Conservation (phyloP, 2,888 invertebrate genomes). For the Trissolcus japonicus region DNA sequence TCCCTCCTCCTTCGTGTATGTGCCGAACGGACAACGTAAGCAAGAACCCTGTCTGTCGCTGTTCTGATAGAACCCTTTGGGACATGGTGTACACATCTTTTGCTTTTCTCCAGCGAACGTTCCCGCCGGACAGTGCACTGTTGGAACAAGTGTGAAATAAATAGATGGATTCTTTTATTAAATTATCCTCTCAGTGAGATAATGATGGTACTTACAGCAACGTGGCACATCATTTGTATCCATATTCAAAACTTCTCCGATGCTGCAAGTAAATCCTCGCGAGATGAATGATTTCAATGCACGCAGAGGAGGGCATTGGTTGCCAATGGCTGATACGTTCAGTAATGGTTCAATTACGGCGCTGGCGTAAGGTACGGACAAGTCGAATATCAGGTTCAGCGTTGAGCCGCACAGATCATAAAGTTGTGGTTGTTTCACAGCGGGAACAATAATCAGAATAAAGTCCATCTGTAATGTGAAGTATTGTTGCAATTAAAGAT, state of each 20-base stretch:
- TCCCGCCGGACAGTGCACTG: constrained; percentile 97
- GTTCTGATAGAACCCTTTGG: constrained; percentile 95
- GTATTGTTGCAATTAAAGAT: not conserved
- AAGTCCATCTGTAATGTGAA: constrained; percentile 83
- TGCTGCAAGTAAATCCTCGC: constrained; percentile 94
- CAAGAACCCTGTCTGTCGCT: constrained; percentile 93
- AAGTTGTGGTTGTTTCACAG: constrained; percentile 91
- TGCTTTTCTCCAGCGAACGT: constrained; percentile 94
- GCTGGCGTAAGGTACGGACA: constrained; percentile 94
- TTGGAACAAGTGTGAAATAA: not conserved
- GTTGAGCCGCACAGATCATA: constrained; percentile 97
- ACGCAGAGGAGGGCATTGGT: constrained; percentile 93
- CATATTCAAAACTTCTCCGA: constrained; percentile 96
- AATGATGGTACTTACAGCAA: constrained; percentile 84
- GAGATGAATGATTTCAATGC: constrained; percentile 90
- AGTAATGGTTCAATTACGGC: constrained; percentile 91
- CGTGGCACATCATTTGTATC: constrained; percentile 93
- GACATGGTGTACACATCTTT: constrained; percentile 93
- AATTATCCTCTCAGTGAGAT: constrained; percentile 17
- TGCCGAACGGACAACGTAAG: constrained; percentile 92
- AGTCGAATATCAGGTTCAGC: constrained; percentile 92
- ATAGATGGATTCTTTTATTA: not conserved
- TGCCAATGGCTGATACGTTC: constrained; percentile 92
- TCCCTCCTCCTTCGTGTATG: constrained; percentile 93
- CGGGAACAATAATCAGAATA: constrained; percentile 90